A percentile compares a stretch with the other conserved stretches of the same genome.
phyloP scores from a whole-genome alignment of 1,140 invertebrate species.

The Drosophila oshimai region DNA sequence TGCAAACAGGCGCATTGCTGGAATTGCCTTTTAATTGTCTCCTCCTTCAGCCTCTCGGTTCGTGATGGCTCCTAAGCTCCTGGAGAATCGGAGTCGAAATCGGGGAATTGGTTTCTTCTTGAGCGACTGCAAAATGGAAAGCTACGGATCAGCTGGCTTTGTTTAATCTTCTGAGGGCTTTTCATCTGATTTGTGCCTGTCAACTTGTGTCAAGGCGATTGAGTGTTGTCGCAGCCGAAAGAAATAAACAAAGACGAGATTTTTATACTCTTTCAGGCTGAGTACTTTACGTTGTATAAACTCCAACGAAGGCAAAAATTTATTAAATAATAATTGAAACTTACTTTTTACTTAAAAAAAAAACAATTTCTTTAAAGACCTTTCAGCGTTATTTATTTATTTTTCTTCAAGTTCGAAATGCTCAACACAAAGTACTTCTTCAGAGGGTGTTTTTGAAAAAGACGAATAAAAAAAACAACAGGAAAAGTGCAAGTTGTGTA shows the following conservation, averaged over 20 bases:
- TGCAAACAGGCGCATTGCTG: constrained; percentile 65
- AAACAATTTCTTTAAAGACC: too few species aligned
- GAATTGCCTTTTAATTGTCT: constrained; percentile 70
- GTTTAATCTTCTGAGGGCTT: constrained; percentile 16
- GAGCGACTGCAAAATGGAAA: not conserved
- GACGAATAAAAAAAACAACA: not conserved
- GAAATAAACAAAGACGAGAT: not conserved
- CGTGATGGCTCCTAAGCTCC: not conserved
- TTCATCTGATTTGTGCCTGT: constrained; percentile 34
- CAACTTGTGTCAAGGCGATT: constrained; percentile 18
- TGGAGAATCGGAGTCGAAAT: not conserved
- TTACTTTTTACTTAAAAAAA: too few species aligned
- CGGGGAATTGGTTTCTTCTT: too few species aligned
- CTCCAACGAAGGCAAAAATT: too few species aligned
- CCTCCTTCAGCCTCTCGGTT: not conserved
- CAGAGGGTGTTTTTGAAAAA: not conserved
- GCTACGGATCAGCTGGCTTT: constrained; percentile 19
- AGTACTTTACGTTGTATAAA: too few species aligned
- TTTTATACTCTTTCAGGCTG: constrained; percentile 1
- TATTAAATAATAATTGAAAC: not conserved
- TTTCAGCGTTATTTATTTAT: not conserved
- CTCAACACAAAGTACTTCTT: not conserved
- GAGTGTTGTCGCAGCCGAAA: constrained; percentile 9
- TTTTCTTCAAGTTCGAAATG: too few species aligned
- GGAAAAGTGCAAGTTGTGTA: constrained; percentile 30